Conservation (phyloP, 2,113 vertebrate genomes). For the Corythaeola cristata region DNA sequence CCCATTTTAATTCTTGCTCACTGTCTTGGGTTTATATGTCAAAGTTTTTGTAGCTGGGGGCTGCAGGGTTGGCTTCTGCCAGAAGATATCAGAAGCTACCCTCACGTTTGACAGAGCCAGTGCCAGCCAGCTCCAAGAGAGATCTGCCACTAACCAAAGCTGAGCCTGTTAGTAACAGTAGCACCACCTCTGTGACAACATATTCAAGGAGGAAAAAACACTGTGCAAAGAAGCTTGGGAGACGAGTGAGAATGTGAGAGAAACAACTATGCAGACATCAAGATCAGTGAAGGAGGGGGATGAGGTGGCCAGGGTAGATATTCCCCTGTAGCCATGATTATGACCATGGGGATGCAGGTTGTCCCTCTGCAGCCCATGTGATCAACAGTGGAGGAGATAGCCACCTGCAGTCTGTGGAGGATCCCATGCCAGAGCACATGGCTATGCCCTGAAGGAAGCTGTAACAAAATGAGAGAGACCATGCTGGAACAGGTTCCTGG, state of each 20-base stretch:
- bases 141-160: neutral
- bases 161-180: neutral
- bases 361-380: neutral
- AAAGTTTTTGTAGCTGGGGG: neutral
- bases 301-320: neutral
- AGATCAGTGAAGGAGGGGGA: neutral
- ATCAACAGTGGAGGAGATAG: too few species aligned
- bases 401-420: neutral
- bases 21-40: neutral
- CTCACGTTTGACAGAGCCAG: neutral
- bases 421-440: fast-evolving
- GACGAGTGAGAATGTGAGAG: neutral
- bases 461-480: neutral
- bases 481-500: neutral
- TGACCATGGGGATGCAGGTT: neutral
- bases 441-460: neutral
- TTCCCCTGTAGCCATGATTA: neutral
- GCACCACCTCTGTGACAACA: neutral
- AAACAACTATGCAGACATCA: neutral
- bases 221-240: neutral
- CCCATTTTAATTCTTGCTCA: neutral
- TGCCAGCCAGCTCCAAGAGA: neutral
- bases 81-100: neutral
- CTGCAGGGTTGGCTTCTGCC: neutral
- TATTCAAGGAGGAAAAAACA: neutral